Percentiles rank a stretch among this genome's conserved stretches.
Evolutionary conservation across 1,140 invertebrate species (phyloP).

Genomic region (Drosophila setifemur): DNA sequence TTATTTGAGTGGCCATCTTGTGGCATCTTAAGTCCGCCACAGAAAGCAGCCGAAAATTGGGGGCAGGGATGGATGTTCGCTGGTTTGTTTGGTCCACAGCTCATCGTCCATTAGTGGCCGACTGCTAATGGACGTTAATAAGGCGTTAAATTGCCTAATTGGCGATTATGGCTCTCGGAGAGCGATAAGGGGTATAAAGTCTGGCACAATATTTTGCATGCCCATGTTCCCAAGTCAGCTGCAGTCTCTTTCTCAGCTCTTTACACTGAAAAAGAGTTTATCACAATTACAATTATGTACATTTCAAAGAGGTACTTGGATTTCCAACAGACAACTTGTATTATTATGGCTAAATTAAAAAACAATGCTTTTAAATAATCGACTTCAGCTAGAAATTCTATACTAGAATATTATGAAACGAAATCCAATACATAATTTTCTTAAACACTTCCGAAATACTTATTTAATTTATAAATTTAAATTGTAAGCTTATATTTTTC

Average conservation of each 20-base stretch:
- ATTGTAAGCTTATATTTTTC: no score
- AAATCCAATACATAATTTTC: no score
- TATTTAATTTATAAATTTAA: no score
- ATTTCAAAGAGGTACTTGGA: no score
- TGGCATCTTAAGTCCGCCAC: conserved; percentile 12
- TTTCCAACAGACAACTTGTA: no score
- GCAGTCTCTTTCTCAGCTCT: background rate
- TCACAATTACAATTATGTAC: no score
- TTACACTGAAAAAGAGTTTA: background rate
- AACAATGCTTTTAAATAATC: no score
- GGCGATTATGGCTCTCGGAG: conserved; percentile 52
- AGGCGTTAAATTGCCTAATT: conserved; percentile 75
- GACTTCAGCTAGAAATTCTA: no score
- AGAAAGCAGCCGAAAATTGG: background rate
- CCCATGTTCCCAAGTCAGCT: conserved; percentile 1
- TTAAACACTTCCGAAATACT: no score
- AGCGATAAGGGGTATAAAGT: conserved; percentile 11
- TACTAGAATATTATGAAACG: no score
- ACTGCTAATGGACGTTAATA: conserved; percentile 64
- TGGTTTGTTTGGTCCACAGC: background rate
- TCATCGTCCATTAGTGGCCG: conserved; percentile 24
- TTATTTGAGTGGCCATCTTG: conserved; percentile 33
- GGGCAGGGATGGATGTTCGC: background rate
- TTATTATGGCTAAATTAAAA: no score
- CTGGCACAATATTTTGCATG: conserved; percentile 34